These are phyloP conservation scores for Panulirus ornatus DNA, from an alignment of 1,140 invertebrate genomes.

Conservation along the genomic window DNA sequence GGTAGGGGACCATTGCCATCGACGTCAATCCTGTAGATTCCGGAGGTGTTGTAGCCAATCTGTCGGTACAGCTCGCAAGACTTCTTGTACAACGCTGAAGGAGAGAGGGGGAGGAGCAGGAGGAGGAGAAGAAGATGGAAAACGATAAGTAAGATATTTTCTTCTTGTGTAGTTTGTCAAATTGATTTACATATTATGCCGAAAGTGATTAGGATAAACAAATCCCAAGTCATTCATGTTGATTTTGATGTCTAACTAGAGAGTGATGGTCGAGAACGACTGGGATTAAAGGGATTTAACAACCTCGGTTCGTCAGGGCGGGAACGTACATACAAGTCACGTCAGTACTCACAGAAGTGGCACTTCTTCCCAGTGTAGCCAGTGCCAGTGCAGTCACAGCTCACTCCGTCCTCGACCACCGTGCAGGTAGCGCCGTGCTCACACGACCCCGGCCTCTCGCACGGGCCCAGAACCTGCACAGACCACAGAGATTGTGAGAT, in stretches of 20 bases:
- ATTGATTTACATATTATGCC: too few relatives aligned
- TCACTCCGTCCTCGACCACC: slow-evolving; percentile 1
- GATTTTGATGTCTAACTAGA: too few relatives aligned
- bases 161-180: too few relatives aligned
- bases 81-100: slow-evolving; percentile 55
- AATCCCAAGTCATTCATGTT: too few relatives aligned
- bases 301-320: too few relatives aligned
- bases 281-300: too few relatives aligned
- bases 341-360: slow-evolving; percentile 45
- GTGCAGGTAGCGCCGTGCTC: slow-evolving; percentile 53
- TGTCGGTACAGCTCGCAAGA: slow-evolving; percentile 65
- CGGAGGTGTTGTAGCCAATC: slow-evolving; percentile 46
- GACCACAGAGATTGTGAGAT: too few relatives aligned
- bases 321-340: too few relatives aligned
- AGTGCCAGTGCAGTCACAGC: slow-evolving; percentile 51
- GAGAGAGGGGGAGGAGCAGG: too few relatives aligned
- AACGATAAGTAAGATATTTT: neutral
- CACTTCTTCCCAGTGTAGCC: slow-evolving; percentile 60
- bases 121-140: neutral
- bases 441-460: slow-evolving; percentile 50
- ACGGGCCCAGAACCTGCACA: slow-evolving; percentile 52
- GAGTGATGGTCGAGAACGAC: too few relatives aligned
- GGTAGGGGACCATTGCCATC: slow-evolving; percentile 65
- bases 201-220: too few relatives aligned
- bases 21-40: slow-evolving; percentile 47